phyloP scores from a whole-genome alignment of 2,113 vertebrate species.

The Condylura cristata region DNA sequence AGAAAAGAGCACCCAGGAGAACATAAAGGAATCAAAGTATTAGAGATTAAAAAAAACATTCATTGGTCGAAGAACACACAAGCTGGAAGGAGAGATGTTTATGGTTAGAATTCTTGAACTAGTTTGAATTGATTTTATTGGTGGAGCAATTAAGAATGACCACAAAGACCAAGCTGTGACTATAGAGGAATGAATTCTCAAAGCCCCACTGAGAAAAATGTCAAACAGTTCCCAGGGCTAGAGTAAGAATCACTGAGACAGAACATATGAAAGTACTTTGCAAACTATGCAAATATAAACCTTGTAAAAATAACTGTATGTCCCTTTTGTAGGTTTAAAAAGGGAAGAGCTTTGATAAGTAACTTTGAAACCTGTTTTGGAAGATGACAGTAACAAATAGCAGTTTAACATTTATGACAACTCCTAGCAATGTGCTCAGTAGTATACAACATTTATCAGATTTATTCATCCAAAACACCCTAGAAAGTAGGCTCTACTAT shows the following conservation, averaged over 20 bases:
- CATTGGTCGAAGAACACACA: background rate
- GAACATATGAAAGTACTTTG: background rate
- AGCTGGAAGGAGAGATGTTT: background rate
- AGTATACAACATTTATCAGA: background rate
- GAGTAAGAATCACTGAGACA: conserved; percentile 22
- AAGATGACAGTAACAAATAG: conserved; percentile 36
- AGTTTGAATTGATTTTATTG: conserved; percentile 2
- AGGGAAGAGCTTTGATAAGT: background rate
- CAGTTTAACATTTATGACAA: background rate
- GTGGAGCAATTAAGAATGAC: background rate
- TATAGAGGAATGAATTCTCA: conserved; percentile 4
- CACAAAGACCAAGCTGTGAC: background rate
- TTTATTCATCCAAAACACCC: background rate
- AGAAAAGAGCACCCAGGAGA: background rate
- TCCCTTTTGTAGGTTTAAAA: background rate
- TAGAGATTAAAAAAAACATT: background rate
- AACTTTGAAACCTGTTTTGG: conserved; percentile 41
- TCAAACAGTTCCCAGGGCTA: background rate
- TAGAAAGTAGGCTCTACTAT: background rate
- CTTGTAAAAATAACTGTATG: background rate
- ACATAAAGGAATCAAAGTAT: background rate
- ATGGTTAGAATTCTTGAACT: background rate
- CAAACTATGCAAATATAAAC: background rate
- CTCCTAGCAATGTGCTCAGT: background rate
- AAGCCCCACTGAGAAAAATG: conserved; percentile 20